These are phyloP conservation scores for Drosophila pseudotalamancana DNA, from an alignment of 2,888 invertebrate species.

Conservation along the genomic window DNA sequence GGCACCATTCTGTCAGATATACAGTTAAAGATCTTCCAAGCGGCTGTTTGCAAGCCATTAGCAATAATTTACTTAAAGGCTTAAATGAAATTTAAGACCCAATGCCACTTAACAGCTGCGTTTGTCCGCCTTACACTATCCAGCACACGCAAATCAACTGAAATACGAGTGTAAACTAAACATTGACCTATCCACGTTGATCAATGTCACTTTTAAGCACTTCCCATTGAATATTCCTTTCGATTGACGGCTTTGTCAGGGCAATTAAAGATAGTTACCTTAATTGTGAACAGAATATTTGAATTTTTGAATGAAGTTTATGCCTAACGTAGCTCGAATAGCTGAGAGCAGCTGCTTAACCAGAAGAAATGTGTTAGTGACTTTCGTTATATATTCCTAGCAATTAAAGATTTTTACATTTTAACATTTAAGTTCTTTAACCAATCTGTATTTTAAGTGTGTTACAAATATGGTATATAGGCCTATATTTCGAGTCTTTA, in stretches of 20 bases:
- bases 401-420: too few species aligned
- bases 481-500: too few species aligned
- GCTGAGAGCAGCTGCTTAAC: too few species aligned
- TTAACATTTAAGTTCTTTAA: too few species aligned
- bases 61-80: slow-evolving; percentile 75
- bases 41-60: slow-evolving; percentile 66
- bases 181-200: slow-evolving; percentile 10
- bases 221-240: slow-evolving; percentile 1
- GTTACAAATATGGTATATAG: too few species aligned
- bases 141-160: not conserved
- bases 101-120: slow-evolving; percentile 42
- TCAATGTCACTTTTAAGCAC: slow-evolving; percentile 11
- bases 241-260: not conserved
- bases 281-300: too few species aligned
- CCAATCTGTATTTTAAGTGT: too few species aligned
- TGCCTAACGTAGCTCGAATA: too few species aligned
- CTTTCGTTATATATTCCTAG: too few species aligned
- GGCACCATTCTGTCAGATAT: slow-evolving; percentile 37
- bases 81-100: slow-evolving; percentile 59
- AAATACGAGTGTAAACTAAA: slow-evolving; percentile 7
- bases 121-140: slow-evolving; percentile 9
- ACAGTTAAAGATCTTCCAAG: slow-evolving; percentile 20
- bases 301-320: too few species aligned
- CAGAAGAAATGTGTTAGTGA: too few species aligned
- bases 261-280: not conserved